Evolutionary conservation across 35 echinoderm and acorn worm species (phyloP).

Genomic region (Ophiothrix spiculata): DNA sequence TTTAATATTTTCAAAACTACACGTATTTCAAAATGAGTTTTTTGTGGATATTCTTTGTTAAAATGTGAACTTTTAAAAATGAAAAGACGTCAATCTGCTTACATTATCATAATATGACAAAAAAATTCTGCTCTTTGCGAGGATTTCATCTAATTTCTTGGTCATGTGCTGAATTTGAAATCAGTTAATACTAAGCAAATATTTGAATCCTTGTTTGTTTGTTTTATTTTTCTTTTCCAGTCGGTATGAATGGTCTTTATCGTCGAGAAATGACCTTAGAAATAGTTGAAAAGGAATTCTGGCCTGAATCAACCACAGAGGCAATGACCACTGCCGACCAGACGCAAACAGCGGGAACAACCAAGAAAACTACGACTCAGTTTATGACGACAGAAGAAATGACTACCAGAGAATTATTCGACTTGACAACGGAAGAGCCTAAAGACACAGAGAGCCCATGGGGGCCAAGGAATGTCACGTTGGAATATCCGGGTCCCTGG

Average conservation of each 20-base stretch:
- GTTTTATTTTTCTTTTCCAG: conserved; percentile 28
- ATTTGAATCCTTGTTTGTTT: background rate
- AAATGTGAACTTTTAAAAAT: background rate
- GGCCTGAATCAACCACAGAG: background rate
- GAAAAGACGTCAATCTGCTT: background rate
- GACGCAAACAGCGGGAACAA: background rate
- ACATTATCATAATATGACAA: background rate
- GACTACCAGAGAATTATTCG: background rate
- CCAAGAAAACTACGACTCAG: background rate
- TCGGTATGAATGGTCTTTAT: conserved; percentile 44
- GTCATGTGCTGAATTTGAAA: background rate
- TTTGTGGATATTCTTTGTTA: too few relatives aligned
- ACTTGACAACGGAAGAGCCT: background rate
- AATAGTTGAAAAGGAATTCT: background rate
- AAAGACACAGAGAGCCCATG: too few relatives aligned
- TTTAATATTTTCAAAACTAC: too few relatives aligned
- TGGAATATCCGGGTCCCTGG: background rate
- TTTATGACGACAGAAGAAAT: background rate
- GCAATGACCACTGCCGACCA: background rate
- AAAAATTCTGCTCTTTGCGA: background rate
- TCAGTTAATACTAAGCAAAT: background rate
- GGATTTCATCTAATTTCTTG: background rate
- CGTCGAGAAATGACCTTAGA: conserved; percentile 41
- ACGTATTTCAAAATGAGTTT: too few relatives aligned
- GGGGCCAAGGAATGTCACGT: background rate